A percentile compares a stretch with the other conserved stretches of the same genome.
Conservation (phyloP, 2,113 vertebrate species). For the Puntigrus tetrazona region DNA sequence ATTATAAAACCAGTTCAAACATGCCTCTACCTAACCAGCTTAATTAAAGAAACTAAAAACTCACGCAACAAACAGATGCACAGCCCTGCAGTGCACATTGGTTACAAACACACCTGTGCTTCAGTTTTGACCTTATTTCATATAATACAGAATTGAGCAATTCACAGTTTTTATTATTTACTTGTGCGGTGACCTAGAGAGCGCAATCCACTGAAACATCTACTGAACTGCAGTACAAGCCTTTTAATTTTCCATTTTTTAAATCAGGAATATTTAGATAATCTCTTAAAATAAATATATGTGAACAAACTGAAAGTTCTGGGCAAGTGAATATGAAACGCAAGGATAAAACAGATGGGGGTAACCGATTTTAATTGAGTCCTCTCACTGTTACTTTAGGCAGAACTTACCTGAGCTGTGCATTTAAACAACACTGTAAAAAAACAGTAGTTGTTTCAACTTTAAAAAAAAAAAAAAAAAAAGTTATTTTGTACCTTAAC, state of each 20-base stretch:
- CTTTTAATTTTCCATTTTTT: not conserved
- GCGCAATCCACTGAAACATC: not conserved
- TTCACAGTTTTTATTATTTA: not conserved
- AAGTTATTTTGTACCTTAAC: too few species aligned
- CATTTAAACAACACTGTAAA: too few species aligned
- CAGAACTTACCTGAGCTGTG: not conserved
- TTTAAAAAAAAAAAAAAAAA: too few species aligned
- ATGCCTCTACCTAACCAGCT: not conserved
- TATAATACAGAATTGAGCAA: not conserved
- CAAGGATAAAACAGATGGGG: not conserved
- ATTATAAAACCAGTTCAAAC: not conserved
- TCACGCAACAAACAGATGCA: not conserved
- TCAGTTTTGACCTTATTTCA: slow-evolving; percentile 8
- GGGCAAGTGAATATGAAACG: too few species aligned
- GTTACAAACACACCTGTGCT: slow-evolving; percentile 38
- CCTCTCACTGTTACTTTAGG: not conserved
- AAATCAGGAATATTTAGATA: not conserved
- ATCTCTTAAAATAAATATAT: not conserved
- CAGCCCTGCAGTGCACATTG: not conserved
- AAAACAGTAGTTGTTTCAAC: too few species aligned
- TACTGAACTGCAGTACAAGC: not conserved
- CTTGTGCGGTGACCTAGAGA: not conserved
- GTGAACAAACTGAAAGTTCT: too few species aligned
- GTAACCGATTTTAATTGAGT: not conserved
- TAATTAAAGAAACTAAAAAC: not conserved